Evolutionary conservation across 92 coral and sea anemone genomes (phyloP).

Genomic region (Metridium senile): DNA sequence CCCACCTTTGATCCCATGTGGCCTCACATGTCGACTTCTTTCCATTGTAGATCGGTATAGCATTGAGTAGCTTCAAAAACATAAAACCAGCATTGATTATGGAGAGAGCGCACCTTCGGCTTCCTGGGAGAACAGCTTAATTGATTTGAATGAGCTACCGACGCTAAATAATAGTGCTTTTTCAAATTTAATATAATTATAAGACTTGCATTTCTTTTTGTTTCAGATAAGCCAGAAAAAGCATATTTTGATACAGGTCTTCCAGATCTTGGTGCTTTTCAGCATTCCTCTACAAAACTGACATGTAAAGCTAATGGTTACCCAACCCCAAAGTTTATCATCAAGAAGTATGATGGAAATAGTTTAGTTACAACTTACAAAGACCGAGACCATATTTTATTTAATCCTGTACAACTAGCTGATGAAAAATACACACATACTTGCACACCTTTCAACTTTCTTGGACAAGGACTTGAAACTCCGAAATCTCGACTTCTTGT

Average conservation of each 20-base stretch:
- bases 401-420: conserved; percentile 23
- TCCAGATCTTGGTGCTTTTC: conserved; percentile 38
- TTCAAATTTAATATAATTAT: too few species aligned
- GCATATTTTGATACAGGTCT: conserved; percentile 62
- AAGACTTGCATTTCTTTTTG: too few species aligned
- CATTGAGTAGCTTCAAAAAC: too few species aligned
- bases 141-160: too few species aligned
- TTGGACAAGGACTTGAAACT: conserved; percentile 58
- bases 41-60: too few species aligned
- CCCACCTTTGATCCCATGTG: too few species aligned
- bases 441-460: conserved; percentile 47
- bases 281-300: conserved; percentile 34
- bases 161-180: too few species aligned
- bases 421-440: conserved; percentile 36
- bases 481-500: conserved; percentile 21
- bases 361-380: not conserved
- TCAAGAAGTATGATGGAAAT: conserved; percentile 19
- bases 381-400: conserved; percentile 5
- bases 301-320: conserved; percentile 73
- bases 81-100: too few species aligned
- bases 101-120: too few species aligned
- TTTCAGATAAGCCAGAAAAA: conserved; percentile 52
- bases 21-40: too few species aligned
- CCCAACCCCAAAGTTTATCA: conserved; percentile 62
- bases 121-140: too few species aligned